Evolutionary conservation across 2,797 vertebrate genomes (phyloP).

Genomic region (Falco columbarius): DNA sequence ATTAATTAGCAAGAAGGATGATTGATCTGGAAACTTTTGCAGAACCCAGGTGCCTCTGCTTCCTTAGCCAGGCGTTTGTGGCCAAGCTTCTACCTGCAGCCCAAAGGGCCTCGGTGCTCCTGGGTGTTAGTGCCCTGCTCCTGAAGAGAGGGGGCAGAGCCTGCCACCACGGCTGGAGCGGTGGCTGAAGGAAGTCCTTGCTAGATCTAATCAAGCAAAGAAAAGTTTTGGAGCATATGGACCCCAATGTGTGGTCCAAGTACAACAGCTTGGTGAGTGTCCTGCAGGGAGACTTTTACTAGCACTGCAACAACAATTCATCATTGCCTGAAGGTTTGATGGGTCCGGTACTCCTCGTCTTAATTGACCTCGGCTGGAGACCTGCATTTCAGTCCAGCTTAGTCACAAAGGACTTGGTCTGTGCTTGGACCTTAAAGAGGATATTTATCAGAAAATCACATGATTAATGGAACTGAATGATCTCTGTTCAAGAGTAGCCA

Average conservation of each 20-base stretch:
- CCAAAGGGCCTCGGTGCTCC: background rate
- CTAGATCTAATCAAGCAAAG: background rate
- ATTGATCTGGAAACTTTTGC: background rate
- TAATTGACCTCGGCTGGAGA: conserved; percentile 66
- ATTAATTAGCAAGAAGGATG: background rate
- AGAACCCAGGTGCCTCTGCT: background rate
- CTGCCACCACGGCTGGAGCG: background rate
- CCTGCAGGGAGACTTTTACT: conserved; percentile 69
- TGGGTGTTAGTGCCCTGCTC: rapidly evolving
- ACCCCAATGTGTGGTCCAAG: conserved; percentile 59
- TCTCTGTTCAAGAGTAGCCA: background rate
- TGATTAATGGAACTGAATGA: conserved; percentile 42
- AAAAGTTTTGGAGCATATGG: conserved; percentile 63
- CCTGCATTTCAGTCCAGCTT: background rate
- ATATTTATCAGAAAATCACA: conserved; percentile 49
- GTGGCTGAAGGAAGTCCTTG: background rate
- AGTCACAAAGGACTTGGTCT: conserved; percentile 13
- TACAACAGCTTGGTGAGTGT: conserved; percentile 69
- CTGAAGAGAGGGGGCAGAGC: background rate
- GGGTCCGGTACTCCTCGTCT: conserved; percentile 46
- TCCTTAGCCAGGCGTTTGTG: background rate
- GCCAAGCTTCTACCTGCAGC: background rate
- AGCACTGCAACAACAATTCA: conserved; percentile 61
- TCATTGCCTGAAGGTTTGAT: conserved; percentile 59
- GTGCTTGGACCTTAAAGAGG: background rate